These are phyloP conservation scores for Phyllostomus discolor DNA, from an alignment of 2,113 vertebrate species.

Conservation along the genomic window DNA sequence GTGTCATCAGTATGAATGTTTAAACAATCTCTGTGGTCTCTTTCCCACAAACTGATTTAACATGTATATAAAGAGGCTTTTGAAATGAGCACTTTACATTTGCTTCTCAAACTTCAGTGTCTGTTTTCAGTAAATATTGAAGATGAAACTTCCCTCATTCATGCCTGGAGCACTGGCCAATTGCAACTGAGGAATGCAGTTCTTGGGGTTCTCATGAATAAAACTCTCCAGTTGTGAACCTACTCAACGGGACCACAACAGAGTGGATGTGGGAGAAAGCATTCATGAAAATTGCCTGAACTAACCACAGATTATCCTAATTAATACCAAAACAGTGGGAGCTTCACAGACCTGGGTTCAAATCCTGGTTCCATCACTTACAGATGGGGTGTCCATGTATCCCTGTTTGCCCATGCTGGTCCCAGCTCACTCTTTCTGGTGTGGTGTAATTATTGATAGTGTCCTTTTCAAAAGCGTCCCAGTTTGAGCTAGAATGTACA, in stretches of 20 bases:
- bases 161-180: slow-evolving; percentile 65
- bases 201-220: slow-evolving; percentile 49
- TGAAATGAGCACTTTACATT: slow-evolving; percentile 67
- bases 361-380: not conserved
- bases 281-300: not conserved
- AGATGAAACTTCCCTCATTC: slow-evolving; percentile 69
- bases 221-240: not conserved
- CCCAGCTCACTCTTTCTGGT: not conserved
- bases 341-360: not conserved
- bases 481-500: not conserved
- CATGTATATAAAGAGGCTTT: slow-evolving; percentile 72
- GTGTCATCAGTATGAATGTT: slow-evolving; percentile 69
- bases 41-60: slow-evolving; percentile 75
- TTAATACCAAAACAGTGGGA: not conserved
- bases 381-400: not conserved
- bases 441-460: not conserved
- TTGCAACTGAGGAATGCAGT: slow-evolving; percentile 56
- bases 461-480: not conserved
- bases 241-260: not conserved
- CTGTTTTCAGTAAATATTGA: slow-evolving; percentile 75
- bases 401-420: not conserved
- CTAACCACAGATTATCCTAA: not conserved
- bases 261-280: not conserved
- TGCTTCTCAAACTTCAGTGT: slow-evolving; percentile 66
- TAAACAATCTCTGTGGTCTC: slow-evolving; percentile 73